Base-by-base conservation (phyloP, 2,113 vertebrate species). In the Cochlearius cochlearius region DNA sequence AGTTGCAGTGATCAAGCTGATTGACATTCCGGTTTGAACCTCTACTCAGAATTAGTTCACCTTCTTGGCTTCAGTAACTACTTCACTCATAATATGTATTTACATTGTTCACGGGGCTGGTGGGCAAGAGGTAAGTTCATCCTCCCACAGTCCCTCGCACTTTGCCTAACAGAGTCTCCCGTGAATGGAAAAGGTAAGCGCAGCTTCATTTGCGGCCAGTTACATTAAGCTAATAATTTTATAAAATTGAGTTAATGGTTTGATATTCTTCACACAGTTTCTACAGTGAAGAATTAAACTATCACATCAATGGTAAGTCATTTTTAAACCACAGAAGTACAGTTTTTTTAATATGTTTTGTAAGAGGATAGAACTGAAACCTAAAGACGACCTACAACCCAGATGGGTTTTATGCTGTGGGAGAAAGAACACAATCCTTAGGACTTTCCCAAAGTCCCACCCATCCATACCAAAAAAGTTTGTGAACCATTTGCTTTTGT, bases 171-270 rank as follows among this genome's bases (percentile, higher is more conserved):
- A 63, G n/a, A 62, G 41, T 16, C 52, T 68, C 23, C 76, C 72
- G 30, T 39, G 56, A 93, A 80, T 7, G 52, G 30, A 39, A 88
- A 78, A 67, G 17, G 36, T 25, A 53, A 67, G 29, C 0, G 0
- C 32, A 27, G 59, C 32, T 90, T 83, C 12, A 10, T 50, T 80
- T 81, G 41, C 0, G 0, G 34, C 20, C 5, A 12, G 69, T 15
- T 47, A 29, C 15, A 12, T 47, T 43, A 47, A 66, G 45, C 9
- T 50, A 71, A 55, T 63, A 36, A 36, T 67, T 92, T 50, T 21
- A 81, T 39, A 71, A 59, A 74, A 74, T 12, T 41, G 30, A 94
- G 10, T 32, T 76, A 50, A 47, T 22, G 43, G 43, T 29, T 88
- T 73, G 34, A 60, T 69, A 90, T 7, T 74, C 20, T 49, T 90